These are phyloP conservation scores for Xylocopa sonorina DNA, from an alignment of 1,140 invertebrate genomes.

Conservation along the genomic window DNA sequence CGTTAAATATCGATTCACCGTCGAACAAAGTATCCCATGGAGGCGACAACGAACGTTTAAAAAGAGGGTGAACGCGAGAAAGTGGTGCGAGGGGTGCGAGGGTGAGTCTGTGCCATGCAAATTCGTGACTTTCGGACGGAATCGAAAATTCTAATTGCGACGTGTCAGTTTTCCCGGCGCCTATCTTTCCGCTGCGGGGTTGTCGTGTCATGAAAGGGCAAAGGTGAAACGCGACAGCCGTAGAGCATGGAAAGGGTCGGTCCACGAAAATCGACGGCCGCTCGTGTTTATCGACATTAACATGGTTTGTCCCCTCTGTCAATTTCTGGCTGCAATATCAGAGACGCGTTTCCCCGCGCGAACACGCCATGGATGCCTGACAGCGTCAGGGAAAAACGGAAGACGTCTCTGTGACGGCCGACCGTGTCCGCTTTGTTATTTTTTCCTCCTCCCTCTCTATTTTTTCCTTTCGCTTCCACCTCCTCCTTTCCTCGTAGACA, in stretches of 20 bases:
- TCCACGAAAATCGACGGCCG: slow-evolving; percentile 46
- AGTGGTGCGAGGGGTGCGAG: too few relatives aligned
- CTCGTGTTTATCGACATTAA: slow-evolving; percentile 62
- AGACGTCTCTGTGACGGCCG: slow-evolving; percentile 49
- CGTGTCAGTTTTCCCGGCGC: slow-evolving; percentile 45
- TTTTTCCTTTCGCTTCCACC: background rate
- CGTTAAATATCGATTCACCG: slow-evolving; percentile 5
- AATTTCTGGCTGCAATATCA: slow-evolving; percentile 60
- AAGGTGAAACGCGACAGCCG: slow-evolving; percentile 28
- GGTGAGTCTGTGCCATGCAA: slow-evolving; percentile 20
- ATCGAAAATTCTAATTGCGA: slow-evolving; percentile 52
- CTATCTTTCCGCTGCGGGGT: slow-evolving; percentile 45
- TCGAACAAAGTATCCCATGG: background rate
- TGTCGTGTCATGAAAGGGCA: slow-evolving; percentile 61
- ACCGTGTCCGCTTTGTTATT: slow-evolving; percentile 40
- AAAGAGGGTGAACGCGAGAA: background rate
- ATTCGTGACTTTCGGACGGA: slow-evolving; percentile 12
- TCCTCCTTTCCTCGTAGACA: background rate
- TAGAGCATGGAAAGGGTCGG: slow-evolving; percentile 47
- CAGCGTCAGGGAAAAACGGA: slow-evolving; percentile 61
- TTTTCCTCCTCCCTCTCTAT: slow-evolving; percentile 7
- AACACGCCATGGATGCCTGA: slow-evolving; percentile 39
- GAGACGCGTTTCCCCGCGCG: slow-evolving; percentile 41
- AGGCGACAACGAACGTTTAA: background rate
- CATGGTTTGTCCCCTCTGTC: slow-evolving; percentile 55